These are phyloP conservation scores for Melanocharis versteri DNA, from an alignment of 2,113 vertebrate genomes.

Conservation along the genomic window DNA sequence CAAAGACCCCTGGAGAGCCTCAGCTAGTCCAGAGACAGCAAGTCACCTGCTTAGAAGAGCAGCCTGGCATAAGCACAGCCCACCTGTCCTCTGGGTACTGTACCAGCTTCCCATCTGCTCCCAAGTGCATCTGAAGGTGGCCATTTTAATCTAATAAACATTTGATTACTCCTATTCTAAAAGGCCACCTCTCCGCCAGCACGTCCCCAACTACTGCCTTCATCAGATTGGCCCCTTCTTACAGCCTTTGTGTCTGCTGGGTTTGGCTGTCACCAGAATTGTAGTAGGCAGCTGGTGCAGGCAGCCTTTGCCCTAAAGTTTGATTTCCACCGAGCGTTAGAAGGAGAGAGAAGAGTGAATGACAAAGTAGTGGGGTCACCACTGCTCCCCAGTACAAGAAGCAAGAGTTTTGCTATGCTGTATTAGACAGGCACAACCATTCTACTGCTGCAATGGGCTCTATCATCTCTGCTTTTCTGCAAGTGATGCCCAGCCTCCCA, in stretches of 20 bases:
- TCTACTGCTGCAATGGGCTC: background rate
- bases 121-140: constrained; percentile 59
- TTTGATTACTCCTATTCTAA: background rate
- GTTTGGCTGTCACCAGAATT: background rate
- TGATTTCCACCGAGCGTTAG: background rate
- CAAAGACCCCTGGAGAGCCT: background rate
- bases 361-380: background rate
- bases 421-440: background rate
- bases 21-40: background rate
- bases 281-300: background rate
- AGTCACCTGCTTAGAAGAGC: constrained; percentile 17
- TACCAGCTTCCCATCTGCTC: constrained; percentile 51
- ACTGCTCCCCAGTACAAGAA: background rate
- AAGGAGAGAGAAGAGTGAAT: background rate
- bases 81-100: constrained; percentile 50
- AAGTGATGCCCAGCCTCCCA: background rate
- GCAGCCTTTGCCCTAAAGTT: background rate
- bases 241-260: background rate
- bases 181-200: background rate
- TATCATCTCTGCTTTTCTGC: background rate
- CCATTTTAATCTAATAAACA: background rate
- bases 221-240: background rate
- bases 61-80: constrained; percentile 5
- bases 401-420: background rate
- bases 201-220: background rate